Evolutionary conservation across 1,140 invertebrate genomes (phyloP).

Genomic region (Brachionus rotundiformis): DNA sequence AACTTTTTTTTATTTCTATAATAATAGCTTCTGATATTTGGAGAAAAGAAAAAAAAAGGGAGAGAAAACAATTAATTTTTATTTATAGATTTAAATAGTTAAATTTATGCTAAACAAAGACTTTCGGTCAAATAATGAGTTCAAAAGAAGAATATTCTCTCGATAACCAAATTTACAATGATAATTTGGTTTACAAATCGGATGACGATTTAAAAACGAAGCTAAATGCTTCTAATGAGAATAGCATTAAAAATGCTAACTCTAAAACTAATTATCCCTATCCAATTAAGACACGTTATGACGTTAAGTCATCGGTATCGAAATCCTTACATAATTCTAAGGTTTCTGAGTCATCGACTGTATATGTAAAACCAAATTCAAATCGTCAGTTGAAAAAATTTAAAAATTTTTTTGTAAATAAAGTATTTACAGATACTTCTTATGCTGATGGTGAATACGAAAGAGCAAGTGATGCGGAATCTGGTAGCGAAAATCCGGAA

Average conservation of each 20-base stretch:
- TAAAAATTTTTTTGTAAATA: constrained; percentile 48
- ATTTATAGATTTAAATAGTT: background rate
- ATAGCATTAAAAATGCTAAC: constrained; percentile 1
- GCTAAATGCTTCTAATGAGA: background rate
- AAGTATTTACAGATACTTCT: constrained; percentile 41
- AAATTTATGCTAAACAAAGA: constrained; percentile 9
- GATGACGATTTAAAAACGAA: background rate
- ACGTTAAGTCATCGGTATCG: background rate
- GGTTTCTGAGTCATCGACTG: background rate
- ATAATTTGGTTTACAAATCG: constrained; percentile 6
- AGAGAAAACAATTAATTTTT: too few species aligned
- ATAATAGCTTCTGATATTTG: background rate
- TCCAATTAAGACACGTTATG: background rate
- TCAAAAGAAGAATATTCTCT: constrained; percentile 14
- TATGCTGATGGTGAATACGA: constrained; percentile 50
- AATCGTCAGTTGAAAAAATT: constrained; percentile 27
- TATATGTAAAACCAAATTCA: background rate
- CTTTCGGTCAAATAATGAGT: background rate
- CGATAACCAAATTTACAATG: constrained; percentile 6
- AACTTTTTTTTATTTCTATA: background rate
- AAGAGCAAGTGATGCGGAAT: background rate
- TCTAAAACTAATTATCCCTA: constrained; percentile 3
- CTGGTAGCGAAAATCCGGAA: constrained; percentile 59
- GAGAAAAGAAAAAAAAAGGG: too few species aligned
- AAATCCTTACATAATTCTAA: constrained; percentile 18